Evolutionary conservation across 2,113 vertebrate genomes (phyloP), one percentile per base, ranked within the genome.

Genomic region (Alligator sinensis): DNA sequence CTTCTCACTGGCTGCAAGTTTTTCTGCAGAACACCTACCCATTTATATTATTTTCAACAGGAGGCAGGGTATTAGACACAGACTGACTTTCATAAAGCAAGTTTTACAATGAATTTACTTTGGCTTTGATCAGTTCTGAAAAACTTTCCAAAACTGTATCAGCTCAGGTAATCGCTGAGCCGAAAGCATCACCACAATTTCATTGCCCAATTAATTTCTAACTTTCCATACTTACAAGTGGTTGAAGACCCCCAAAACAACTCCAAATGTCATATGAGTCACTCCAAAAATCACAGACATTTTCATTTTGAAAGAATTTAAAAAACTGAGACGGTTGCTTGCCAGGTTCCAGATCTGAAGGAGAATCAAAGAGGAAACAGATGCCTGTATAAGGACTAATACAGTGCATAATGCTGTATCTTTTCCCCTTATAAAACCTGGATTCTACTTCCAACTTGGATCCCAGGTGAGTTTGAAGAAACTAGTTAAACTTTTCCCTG

Each of bases 241-340:
- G 98, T 99, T 99, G 95, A 99, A 99, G 92, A 98, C 98, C 63
- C 99, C 98, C 90, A 99, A 81, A 54, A 98, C 54, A 77, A 99
- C 98, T 54, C 99, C 99, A 91, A 99, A 99, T 9, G 97, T 98
- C 99, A 99, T 99, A 96, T 99, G 99, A 90, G 98, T 82, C 87
- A 99, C 96, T 63, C 99, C 99, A 88, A 99, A 80, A 94, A 99
- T 99, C 92, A 99, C 98, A 13, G 99, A 99, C 99, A 99, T 99
- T 97, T 99, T 99, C 99, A 99, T 99, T 95, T 99, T 99, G 94
- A 99, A 99, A 47, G 99, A 99, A 97, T 99, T 99, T 25, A 99
- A 97, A 95, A 99, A 99, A 63, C 98, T 99, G 86, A 99, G 99
- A 4, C 99, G 98, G 89, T 99, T 99, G 76, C 97, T 97, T 66